Conservation (phyloP, 2,888 invertebrate species). For the Limnephilus marmoratus region DNA sequence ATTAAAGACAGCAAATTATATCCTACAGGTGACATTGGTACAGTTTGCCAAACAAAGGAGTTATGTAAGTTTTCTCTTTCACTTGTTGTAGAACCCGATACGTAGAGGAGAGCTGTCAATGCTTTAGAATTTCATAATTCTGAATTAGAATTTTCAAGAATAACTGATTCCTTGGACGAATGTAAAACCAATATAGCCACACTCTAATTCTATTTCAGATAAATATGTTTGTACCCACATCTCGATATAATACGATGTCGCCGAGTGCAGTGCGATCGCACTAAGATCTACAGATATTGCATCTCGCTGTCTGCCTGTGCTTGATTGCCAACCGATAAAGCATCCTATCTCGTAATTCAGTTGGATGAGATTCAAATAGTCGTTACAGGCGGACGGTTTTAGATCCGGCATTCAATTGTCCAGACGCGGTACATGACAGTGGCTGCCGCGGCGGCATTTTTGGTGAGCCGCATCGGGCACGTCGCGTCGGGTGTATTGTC, state of each 20-base stretch:
- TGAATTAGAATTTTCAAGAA: neutral
- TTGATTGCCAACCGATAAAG: conserved; percentile 51
- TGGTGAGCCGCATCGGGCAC: neutral
- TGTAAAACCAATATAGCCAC: too few species aligned
- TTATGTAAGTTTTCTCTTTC: too few species aligned
- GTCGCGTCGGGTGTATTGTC: neutral
- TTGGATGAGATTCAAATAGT: conserved; percentile 57
- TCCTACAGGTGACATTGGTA: too few species aligned
- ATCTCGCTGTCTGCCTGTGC: conserved; percentile 7
- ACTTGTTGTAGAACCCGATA: too few species aligned
- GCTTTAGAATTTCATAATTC: neutral
- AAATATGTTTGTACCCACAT: neutral
- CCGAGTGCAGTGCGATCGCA: neutral
- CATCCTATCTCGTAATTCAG: conserved; percentile 52
- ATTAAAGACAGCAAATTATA: too few species aligned
- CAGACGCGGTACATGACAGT: conserved; percentile 38
- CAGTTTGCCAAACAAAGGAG: too few species aligned
- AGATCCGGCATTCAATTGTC: conserved; percentile 59
- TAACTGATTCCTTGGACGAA: too few species aligned
- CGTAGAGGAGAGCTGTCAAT: too few species aligned
- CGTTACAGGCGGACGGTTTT: conserved; percentile 52
- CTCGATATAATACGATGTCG: neutral
- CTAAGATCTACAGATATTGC: neutral
- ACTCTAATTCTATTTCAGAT: neutral
- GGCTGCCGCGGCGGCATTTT: conserved; percentile 12